Percentiles rank a stretch among this genome's conserved stretches.
These are phyloP conservation scores for Saccopteryx leptura DNA, from an alignment of 2,113 vertebrate species.

Conservation along the genomic window DNA sequence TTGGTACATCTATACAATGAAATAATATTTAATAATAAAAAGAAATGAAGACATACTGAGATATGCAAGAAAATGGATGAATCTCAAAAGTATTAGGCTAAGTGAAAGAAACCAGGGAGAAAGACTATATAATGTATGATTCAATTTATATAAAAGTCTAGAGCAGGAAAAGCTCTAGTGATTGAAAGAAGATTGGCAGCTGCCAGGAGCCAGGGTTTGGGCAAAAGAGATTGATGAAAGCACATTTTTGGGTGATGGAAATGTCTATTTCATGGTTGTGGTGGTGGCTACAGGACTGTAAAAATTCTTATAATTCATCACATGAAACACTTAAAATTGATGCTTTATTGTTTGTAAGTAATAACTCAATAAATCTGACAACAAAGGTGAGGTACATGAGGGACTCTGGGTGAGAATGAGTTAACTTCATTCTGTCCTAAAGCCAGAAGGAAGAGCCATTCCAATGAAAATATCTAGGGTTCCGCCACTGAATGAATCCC, in stretches of 20 bases:
- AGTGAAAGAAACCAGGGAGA: not conserved
- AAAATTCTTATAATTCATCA: slow-evolving; percentile 24
- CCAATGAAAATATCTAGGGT: not conserved
- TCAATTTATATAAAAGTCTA: slow-evolving; percentile 38
- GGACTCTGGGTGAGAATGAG: not conserved
- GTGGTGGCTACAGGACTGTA: not conserved
- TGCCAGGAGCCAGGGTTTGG: not conserved
- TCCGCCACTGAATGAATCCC: not conserved
- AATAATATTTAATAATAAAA: slow-evolving; percentile 58
- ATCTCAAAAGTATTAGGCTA: slow-evolving; percentile 41
- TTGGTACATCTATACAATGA: not conserved
- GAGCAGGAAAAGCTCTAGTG: not conserved
- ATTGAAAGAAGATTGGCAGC: not conserved
- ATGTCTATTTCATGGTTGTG: not conserved
- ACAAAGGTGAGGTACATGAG: not conserved
- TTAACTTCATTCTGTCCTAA: not conserved
- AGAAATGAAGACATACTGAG: slow-evolving; percentile 36
- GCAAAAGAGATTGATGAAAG: not conserved
- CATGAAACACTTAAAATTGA: not conserved
- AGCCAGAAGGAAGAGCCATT: not conserved
- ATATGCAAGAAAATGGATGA: not conserved
- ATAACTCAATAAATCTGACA: not conserved
- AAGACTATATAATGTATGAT: not conserved
- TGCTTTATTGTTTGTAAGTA: slow-evolving; percentile 21
- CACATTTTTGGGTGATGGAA: not conserved